These are phyloP conservation scores for Caenorhabditis becei DNA, from an alignment of 2,888 invertebrate species.

Conservation along the genomic window DNA sequence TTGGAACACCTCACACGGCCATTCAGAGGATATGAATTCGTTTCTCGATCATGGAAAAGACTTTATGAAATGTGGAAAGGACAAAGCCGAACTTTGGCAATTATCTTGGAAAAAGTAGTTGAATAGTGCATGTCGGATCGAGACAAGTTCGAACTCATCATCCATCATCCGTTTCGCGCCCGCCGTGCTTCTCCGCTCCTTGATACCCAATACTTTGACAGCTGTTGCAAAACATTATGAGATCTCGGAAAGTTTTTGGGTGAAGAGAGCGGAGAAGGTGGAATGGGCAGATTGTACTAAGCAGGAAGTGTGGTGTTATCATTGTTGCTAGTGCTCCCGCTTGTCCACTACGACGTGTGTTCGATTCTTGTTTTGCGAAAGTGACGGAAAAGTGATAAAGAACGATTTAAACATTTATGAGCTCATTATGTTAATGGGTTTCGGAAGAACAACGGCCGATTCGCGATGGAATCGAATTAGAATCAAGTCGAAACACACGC, in stretches of 20 bases:
- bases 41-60: too few species aligned
- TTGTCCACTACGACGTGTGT: too few species aligned
- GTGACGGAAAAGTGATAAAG: background rate
- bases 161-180: constrained; percentile 34
- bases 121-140: background rate
- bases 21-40: too few species aligned
- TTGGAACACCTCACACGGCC: too few species aligned
- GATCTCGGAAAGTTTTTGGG: background rate
- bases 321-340: too few species aligned
- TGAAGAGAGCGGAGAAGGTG: background rate
- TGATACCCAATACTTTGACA: constrained; percentile 42
- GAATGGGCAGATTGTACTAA: constrained; percentile 4
- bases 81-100: background rate
- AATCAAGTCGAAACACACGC: constrained; percentile 8
- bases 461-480: constrained; percentile 2
- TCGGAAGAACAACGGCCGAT: background rate
- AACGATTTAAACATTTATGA: constrained; percentile 4
- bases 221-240: constrained; percentile 43
- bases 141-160: background rate
- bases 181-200: background rate
- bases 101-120: background rate
- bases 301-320: too few species aligned
- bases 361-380: constrained; percentile 3
- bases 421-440: constrained; percentile 8
- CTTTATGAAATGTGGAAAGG: too few species aligned